Percentiles rank a stretch among this genome's conserved stretches.
These are phyloP conservation scores for Malurus splendens DNA, from an alignment of 2,797 vertebrate genomes.

Conservation along the genomic window DNA sequence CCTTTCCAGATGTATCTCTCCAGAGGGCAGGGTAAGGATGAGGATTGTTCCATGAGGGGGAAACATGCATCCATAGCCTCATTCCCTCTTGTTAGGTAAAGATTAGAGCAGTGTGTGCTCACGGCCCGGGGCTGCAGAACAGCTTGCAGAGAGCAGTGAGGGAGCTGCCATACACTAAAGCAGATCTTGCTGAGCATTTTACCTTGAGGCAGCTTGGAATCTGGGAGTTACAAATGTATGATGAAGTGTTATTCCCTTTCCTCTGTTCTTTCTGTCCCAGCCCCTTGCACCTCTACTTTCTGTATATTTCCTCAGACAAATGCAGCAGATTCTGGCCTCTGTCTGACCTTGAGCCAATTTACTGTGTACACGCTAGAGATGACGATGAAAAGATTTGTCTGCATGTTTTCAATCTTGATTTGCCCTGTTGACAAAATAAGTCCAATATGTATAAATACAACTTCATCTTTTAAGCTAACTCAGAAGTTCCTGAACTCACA, in stretches of 20 bases:
- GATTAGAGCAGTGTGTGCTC: not conserved
- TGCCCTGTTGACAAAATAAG: not conserved
- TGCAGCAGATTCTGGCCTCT: not conserved
- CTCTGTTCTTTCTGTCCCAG: not conserved
- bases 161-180: not conserved
- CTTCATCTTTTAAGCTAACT: not conserved
- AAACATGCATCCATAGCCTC: fast-evolving
- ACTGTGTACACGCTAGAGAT: not conserved
- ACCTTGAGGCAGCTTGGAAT: not conserved
- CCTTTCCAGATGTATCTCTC: not conserved
- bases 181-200: not conserved
- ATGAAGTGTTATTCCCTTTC: not conserved
- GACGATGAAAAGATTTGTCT: not conserved
- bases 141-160: not conserved
- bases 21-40: not conserved
- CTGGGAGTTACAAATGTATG: not conserved
- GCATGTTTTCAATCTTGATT: not conserved
- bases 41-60: not conserved
- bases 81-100: not conserved
- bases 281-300: not conserved
- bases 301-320: not conserved
- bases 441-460: not conserved
- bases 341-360: not conserved
- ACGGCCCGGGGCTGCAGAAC: fast-evolving
- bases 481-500: not conserved